Percentiles rank a stretch among this genome's conserved stretches.
Conservation (phyloP, 2,113 vertebrate species). For the Gavia stellata region DNA sequence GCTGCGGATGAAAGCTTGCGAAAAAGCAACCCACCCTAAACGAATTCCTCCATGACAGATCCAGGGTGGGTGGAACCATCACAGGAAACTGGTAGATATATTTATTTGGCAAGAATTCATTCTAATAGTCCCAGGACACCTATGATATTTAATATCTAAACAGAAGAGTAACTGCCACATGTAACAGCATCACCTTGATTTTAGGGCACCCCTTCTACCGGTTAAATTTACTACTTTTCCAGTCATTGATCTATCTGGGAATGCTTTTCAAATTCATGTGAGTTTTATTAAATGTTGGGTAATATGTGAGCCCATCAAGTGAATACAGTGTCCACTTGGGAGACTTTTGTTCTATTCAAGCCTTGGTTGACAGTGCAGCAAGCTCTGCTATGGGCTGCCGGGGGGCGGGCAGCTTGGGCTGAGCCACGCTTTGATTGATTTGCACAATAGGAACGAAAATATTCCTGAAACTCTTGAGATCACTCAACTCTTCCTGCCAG, state of each 20-base stretch:
- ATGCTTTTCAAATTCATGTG: conserved; percentile 31
- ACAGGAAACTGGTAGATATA: not conserved
- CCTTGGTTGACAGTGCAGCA: conserved; percentile 6
- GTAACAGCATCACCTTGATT: not conserved
- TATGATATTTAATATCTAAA: not conserved
- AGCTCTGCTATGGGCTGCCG: not conserved
- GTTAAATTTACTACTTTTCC: conserved; percentile 5
- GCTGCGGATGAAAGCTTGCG: not conserved
- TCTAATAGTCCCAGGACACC: not conserved
- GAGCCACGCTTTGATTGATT: conserved; percentile 40
- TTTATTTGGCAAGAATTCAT: conserved; percentile 9
- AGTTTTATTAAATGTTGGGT: conserved; percentile 52
- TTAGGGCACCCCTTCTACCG: not conserved
- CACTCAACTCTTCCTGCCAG: conserved; percentile 62
- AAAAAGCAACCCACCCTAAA: not conserved
- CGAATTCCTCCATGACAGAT: not conserved
- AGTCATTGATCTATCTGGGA: not conserved
- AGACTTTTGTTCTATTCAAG: conserved; percentile 53
- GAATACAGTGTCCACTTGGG: conserved; percentile 32
- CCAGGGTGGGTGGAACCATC: not conserved
- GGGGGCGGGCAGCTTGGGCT: not conserved
- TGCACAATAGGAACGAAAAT: conserved; percentile 61
- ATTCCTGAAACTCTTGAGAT: conserved; percentile 52
- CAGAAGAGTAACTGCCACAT: not conserved
- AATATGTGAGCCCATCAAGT: conserved; percentile 38